These are phyloP conservation scores for Eudasyphora cyanicolor DNA, from an alignment of 2,888 invertebrate species.

Conservation along the genomic window DNA sequence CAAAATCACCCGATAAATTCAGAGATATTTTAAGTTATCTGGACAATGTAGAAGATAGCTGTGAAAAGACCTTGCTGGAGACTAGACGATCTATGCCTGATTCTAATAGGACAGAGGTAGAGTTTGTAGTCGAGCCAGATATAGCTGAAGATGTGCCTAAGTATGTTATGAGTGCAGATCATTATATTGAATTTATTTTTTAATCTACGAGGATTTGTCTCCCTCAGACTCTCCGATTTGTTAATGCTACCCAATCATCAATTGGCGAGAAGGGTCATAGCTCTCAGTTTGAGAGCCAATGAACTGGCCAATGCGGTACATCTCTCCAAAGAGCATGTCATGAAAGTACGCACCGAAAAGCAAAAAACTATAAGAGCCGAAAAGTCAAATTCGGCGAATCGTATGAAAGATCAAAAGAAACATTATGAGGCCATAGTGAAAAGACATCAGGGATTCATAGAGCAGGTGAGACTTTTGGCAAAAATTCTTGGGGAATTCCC, in stretches of 20 bases:
- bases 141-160: conserved; percentile 80
- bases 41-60: conserved; percentile 79
- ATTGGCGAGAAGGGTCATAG: conserved; percentile 78
- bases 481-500: not conserved
- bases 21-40: conserved; percentile 79
- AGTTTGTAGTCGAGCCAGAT: conserved; percentile 79
- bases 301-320: conserved; percentile 79
- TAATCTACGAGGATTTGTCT: not conserved
- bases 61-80: conserved; percentile 78
- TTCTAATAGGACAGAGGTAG: conserved; percentile 78
- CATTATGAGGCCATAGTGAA: conserved; percentile 88
- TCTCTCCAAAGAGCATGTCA: conserved; percentile 78
- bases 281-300: conserved; percentile 78
- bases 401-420: conserved; percentile 83
- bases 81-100: conserved; percentile 78
- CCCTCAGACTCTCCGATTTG: conserved; percentile 77
- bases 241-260: conserved; percentile 80
- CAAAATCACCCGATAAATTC: conserved; percentile 73
- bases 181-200: no score
- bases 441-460: conserved; percentile 91
- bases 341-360: conserved; percentile 78
- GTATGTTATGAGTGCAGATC: conserved; percentile 68
- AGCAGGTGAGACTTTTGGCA: conserved; percentile 83
- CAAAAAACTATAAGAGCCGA: conserved; percentile 78
- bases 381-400: conserved; percentile 79